Evolutionary conservation across 53 echinoderm and acorn worm genomes (phyloP), one percentile per base, ranked within the genome.

Genomic region (Apostichopus leukothele): DNA sequence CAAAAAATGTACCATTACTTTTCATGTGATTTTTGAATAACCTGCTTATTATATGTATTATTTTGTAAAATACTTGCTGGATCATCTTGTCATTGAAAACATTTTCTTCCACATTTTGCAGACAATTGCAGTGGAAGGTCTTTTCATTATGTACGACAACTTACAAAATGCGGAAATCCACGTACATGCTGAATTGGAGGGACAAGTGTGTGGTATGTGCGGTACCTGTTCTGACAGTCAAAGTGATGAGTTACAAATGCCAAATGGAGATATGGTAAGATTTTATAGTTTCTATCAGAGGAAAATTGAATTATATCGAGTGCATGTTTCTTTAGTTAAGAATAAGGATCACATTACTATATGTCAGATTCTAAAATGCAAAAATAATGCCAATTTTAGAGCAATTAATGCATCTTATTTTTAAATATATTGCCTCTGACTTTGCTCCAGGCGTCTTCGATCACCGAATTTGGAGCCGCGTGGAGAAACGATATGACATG

Each of bases 141-240:
- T 74, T 74, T 74, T 74, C n/a, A 74, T 74, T 22, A 74, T 74
- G 74, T 74, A 74, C 74, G 74, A 74, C 74, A 74, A 9, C 6
- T 25, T 74, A 74, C 74, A 74, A 25, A 74, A 11, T 74, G 74
- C 74, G 3, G n/a, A 16, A 16, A 74, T 74, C 11, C n/a, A 74
- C 18, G 7, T 74, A 7, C 74, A 74, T 18, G 6, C 74, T 74
- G 21, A 74, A 18, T 9, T 22, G 1, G 16, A 6, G 7, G 74
- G 74, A 22, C 6, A 7, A 8, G 25, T 11, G n/a, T 74, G 74
- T 25, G 74, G 74, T 0, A 74, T 74, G 74, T 74, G 74, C 25
- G 74, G 74, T 74, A 74, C 74, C 4, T 74, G 74, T 9, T 22
- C 74, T 25, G 25, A 74, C 74, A 16, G 21, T 6, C n/a, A 4